phyloP scores from a whole-genome alignment of 2,113 vertebrate genomes.

The Lipophrys pholis region DNA sequence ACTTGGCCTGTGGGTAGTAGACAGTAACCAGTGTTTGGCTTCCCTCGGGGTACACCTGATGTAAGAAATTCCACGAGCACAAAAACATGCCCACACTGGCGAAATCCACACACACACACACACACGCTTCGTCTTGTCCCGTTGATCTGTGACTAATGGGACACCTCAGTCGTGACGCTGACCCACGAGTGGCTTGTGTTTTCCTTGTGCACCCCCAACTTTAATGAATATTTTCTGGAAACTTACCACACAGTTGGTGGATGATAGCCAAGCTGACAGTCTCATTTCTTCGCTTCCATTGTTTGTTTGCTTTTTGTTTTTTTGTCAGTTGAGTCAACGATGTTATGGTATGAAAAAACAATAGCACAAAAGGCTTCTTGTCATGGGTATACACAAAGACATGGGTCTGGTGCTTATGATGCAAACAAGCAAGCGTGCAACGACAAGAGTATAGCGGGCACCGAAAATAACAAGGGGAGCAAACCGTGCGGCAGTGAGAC shows the following conservation, averaged over 20 bases:
- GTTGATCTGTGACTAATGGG: slow-evolving; percentile 39
- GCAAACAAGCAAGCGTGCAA: slow-evolving; percentile 59
- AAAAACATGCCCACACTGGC: slow-evolving; percentile 23
- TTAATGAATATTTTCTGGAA: slow-evolving; percentile 44
- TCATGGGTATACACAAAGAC: slow-evolving; percentile 54
- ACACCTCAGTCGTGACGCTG: slow-evolving; percentile 15
- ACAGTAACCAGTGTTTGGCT: slow-evolving; percentile 18
- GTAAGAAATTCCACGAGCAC: slow-evolving; percentile 32
- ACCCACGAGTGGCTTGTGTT: background rate
- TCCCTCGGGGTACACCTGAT: slow-evolving; percentile 24
- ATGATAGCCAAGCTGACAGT: slow-evolving; percentile 41
- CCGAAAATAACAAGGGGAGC: slow-evolving; percentile 53
- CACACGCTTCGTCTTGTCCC: background rate
- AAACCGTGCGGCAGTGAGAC: slow-evolving; percentile 42
- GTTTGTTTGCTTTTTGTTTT: slow-evolving; percentile 1
- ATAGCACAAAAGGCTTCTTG: slow-evolving; percentile 55
- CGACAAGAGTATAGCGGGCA: slow-evolving; percentile 18
- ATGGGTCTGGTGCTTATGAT: slow-evolving; percentile 54
- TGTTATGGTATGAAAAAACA: slow-evolving; percentile 52
- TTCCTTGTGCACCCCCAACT: slow-evolving; percentile 3
- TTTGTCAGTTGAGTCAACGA: slow-evolving; percentile 52
- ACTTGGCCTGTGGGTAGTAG: slow-evolving; percentile 30
- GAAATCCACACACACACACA: background rate
- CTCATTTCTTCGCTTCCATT: slow-evolving; percentile 4
- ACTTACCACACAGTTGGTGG: slow-evolving; percentile 14